Evolutionary conservation across 2,888 invertebrate species (phyloP), one percentile per base, ranked within the genome.

Genomic region (Idaea dimidiata): DNA sequence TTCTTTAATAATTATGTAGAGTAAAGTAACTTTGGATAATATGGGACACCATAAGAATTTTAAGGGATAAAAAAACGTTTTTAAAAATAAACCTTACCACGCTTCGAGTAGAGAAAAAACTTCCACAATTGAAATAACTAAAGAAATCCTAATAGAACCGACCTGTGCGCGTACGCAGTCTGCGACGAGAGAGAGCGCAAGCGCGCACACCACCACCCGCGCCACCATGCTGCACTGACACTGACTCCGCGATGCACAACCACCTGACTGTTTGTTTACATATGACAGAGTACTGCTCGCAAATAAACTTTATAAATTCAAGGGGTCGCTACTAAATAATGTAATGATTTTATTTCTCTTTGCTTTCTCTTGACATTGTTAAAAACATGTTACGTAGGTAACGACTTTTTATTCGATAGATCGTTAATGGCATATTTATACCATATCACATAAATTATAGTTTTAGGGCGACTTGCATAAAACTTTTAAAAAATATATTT

Each of bases 171-270:
- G 65, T 68, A 75, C 76, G 60, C 62, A n/a, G n/a, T n/a, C n/a
- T n/a, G n/a, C 65, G 65, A 62, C 67, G 63, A 67, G 16, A 73
- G 73, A 62, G 33, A 81, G 64, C 78, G 80, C 78, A 63, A 76
- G 18, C 10, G 57, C 63, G 64, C 73, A 76, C 78, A 80, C 81
- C 53, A 67, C 68, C 63, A 71, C 73, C 69, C 79, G 81, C 80
- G 77, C 77, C 75, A 72, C 66, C 86, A 87, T 87, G 62, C 68
- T 82, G 83, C 81, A 84, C 79, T 73, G 66, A 66, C 69, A 71
- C 65, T 63, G 70, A 60, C 60, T 57, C 60, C 62, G 59, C 54
- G 54, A 43, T 61, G 64, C 63, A n/a, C 56, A 43, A 60, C n/a
- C 63, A 64, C 61, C 62, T 66, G 60, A 57, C n/a, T 59, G 61